phyloP scores from a whole-genome alignment of 2,113 vertebrate species.

The Poeciliopsis retropinna region DNA sequence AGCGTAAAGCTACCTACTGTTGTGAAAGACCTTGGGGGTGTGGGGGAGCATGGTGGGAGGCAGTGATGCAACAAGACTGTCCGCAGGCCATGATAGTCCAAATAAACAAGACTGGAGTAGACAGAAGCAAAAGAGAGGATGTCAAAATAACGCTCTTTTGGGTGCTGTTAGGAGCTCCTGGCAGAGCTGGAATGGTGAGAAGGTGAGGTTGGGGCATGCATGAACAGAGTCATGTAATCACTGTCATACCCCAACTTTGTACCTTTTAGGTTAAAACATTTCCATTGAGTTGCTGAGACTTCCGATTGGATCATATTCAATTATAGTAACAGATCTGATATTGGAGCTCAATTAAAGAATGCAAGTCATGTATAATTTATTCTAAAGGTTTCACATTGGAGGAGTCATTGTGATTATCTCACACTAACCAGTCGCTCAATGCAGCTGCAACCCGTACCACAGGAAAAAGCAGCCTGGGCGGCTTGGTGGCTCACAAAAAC shows the following conservation, averaged over 20 bases:
- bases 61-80: conserved; percentile 38
- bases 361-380: not conserved
- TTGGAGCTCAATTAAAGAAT: not conserved
- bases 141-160: conserved; percentile 11
- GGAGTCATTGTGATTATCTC: not conserved
- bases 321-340: not conserved
- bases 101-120: conserved; percentile 34
- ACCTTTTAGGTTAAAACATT: not conserved
- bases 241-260: conserved; percentile 20
- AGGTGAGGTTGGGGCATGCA: conserved; percentile 3
- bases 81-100: conserved; percentile 16
- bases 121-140: not conserved
- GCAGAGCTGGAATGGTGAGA: not conserved
- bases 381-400: not conserved
- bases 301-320: not conserved
- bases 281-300: not conserved
- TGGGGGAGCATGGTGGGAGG: conserved; percentile 29
- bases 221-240: not conserved
- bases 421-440: conserved; percentile 16
- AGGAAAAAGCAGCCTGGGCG: conserved; percentile 73
- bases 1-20: conserved; percentile 16
- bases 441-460: conserved; percentile 52
- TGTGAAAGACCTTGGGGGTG: conserved; percentile 22
- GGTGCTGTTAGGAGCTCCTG: conserved; percentile 7
- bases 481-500: conserved; percentile 49